Evolutionary conservation across 2,888 invertebrate genomes (phyloP), one percentile per base, ranked within the genome.

Genomic region (Corythucha ciliata): DNA sequence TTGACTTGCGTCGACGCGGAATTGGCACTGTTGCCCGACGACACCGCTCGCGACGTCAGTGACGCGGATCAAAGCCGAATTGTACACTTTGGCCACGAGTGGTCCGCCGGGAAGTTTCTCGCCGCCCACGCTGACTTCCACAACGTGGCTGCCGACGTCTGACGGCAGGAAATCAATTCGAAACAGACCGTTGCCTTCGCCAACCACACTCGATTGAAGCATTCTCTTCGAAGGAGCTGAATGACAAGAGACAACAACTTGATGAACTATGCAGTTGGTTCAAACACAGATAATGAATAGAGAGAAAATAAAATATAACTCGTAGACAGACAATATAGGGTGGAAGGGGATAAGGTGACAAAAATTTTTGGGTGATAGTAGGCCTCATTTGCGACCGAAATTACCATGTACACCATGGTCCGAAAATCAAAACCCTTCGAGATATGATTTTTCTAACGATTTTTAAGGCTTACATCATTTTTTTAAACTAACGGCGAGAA

Each of bases 1-100:
- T 66, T 45, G 51, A 10, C 45, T 45, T 16, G 51, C 51, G 67
- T 65, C 72, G 92, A 92, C 91, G 80, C 86, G 81, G 70, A 98
- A 97, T 70, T 94, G 92, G 66, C 93, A 91, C 57, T 92, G 89
- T 70, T 94, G 90, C 48, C 94, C 94, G 32, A 96, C 91, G 56
- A 89, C 82, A 54, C 92, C 94, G 64, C 86, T 89, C 62, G 89
- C 85, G 26, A 96, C 86, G 68, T 94, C 91, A 48, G 92, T 88
- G 60, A 97, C 90, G 73, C 87, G 83, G 65, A 97, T 93, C 59
- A 92, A 77, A 59, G 87, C 84, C 58, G 93, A 83, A 69, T 94
- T 92, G 72, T 93, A 96, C 40, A 91, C 93, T 74, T 93, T 91
- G 62, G 92, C 91, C 56, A 90, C 80, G 58, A 93, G 77, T 12